Conservation (phyloP, 2,797 vertebrate genomes). For the Telmatherina bonti region DNA sequence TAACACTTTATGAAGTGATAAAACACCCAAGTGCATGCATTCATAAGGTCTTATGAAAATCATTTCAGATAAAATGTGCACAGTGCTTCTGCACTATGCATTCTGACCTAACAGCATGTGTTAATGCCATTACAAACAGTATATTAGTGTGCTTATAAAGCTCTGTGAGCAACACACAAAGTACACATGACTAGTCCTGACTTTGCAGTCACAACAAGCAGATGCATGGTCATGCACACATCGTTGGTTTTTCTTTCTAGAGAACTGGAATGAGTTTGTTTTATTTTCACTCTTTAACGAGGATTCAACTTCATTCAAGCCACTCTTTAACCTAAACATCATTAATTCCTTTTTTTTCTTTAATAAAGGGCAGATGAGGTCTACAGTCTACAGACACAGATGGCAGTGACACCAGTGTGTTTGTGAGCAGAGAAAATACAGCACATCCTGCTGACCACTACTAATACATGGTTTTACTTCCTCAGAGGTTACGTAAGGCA, state of each 20-base stretch:
- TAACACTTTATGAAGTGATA: slow-evolving; percentile 24
- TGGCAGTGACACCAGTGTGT: slow-evolving; percentile 64
- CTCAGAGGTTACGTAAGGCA: slow-evolving; percentile 86
- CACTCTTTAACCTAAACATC: slow-evolving; percentile 34
- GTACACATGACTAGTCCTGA: slow-evolving; percentile 6
- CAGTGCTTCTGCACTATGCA: not conserved
- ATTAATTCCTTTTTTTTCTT: not conserved
- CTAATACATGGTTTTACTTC: slow-evolving; percentile 56
- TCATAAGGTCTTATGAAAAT: slow-evolving; percentile 9
- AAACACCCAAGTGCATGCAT: slow-evolving; percentile 36
- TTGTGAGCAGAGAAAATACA: slow-evolving; percentile 41
- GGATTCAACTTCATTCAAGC: slow-evolving; percentile 34
- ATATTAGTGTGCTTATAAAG: slow-evolving; percentile 45
- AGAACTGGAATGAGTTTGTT: slow-evolving; percentile 21
- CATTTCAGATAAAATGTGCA: slow-evolving; percentile 6
- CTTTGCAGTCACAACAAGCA: slow-evolving; percentile 23
- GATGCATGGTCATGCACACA: slow-evolving; percentile 38
- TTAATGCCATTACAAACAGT: slow-evolving; percentile 1
- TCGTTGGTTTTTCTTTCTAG: slow-evolving; percentile 12
- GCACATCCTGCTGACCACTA: slow-evolving; percentile 41
- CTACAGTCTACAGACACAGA: slow-evolving; percentile 50
- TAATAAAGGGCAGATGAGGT: slow-evolving; percentile 27
- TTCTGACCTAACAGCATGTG: not conserved
- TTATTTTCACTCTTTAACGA: slow-evolving; percentile 20
- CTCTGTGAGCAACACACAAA: slow-evolving; percentile 20